Conservation (phyloP, 1,140 invertebrate genomes). For the Pogonus chalceus region DNA sequence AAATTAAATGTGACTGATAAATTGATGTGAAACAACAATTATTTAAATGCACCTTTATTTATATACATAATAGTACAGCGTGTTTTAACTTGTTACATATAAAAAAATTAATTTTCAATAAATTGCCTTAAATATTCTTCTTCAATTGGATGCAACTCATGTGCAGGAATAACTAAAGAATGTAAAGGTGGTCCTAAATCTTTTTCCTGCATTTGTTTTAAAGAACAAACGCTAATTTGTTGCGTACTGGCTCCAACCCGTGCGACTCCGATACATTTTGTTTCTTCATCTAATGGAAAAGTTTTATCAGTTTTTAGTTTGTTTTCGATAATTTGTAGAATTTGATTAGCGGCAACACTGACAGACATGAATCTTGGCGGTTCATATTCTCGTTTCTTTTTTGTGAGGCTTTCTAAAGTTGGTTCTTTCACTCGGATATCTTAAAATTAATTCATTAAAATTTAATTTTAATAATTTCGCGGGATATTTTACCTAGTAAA, state of each 20-base stretch:
- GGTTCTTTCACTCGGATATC: slow-evolving; percentile 99
- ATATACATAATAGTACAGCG: too few relatives aligned
- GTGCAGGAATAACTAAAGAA: slow-evolving; percentile 78
- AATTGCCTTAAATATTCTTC: slow-evolving; percentile 69
- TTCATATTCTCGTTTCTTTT: slow-evolving; percentile 83
- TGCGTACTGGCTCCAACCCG: slow-evolving; percentile 81
- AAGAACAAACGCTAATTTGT: slow-evolving; percentile 59
- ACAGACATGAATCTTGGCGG: slow-evolving; percentile 90
- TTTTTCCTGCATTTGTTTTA: slow-evolving; percentile 61
- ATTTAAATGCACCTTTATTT: too few relatives aligned
- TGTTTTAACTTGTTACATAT: too few relatives aligned
- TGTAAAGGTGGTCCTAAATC: slow-evolving; percentile 88
- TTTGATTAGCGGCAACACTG: slow-evolving; percentile 71
- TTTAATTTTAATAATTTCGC: not conserved
- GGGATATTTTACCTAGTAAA: slow-evolving; percentile 61
- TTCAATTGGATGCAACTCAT: slow-evolving; percentile 84
- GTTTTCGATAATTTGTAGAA: slow-evolving; percentile 62
- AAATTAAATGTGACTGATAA: slow-evolving; percentile 3
- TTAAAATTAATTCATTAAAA: slow-evolving; percentile 18
- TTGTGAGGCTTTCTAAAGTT: slow-evolving; percentile 85
- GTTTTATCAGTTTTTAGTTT: slow-evolving; percentile 25
- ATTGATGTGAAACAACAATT: too few relatives aligned
- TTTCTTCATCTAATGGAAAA: slow-evolving; percentile 40
- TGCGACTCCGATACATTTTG: slow-evolving; percentile 73
- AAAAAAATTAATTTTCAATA: slow-evolving; percentile 17